Conservation (phyloP, 2,888 invertebrate species). For the Lamproptera curius region DNA sequence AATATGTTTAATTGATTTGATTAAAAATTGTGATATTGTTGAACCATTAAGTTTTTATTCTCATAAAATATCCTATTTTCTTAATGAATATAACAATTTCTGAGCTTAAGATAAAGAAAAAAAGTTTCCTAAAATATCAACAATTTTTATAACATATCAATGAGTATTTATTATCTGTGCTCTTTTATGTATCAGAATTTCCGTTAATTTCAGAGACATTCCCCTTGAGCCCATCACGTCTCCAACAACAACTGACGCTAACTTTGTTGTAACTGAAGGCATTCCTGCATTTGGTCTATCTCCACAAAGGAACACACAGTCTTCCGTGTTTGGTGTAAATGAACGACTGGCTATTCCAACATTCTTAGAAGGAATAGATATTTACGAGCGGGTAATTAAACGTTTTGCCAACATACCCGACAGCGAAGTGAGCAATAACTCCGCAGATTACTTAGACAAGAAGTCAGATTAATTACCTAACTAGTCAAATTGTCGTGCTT, state of each 20-base stretch:
- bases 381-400: neutral
- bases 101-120: too few species aligned
- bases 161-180: too few species aligned
- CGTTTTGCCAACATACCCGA: slow-evolving; percentile 5
- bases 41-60: too few species aligned
- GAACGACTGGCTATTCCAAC: neutral
- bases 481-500: too few species aligned
- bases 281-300: slow-evolving; percentile 2
- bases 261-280: neutral
- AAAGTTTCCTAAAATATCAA: too few species aligned
- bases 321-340: neutral
- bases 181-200: too few species aligned
- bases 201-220: slow-evolving; percentile 2
- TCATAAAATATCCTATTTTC: too few species aligned
- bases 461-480: too few species aligned
- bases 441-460: neutral
- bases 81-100: too few species aligned
- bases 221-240: neutral
- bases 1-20: too few species aligned
- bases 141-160: too few species aligned
- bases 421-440: neutral
- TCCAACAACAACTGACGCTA: neutral
- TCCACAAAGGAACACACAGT: neutral
- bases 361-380: slow-evolving; percentile 2
- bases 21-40: too few species aligned